Conservation (phyloP, 2,888 invertebrate genomes). For the Stegophylla sp. region DNA sequence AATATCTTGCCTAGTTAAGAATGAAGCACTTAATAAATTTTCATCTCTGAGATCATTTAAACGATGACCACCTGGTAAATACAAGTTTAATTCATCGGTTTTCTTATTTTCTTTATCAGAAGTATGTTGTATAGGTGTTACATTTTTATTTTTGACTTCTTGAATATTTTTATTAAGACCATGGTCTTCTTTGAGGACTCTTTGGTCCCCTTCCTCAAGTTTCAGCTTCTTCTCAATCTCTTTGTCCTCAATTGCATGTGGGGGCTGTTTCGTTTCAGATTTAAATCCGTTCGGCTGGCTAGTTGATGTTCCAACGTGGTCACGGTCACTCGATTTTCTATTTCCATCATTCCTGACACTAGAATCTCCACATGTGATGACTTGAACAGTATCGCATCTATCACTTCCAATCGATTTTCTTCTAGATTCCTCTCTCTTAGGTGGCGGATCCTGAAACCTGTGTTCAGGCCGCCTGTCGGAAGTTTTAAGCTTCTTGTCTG, state of each 20-base stretch:
- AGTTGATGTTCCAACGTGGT: constrained; percentile 65
- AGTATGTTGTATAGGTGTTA: constrained; percentile 36
- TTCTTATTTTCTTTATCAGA: constrained; percentile 58
- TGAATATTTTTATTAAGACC: constrained; percentile 49
- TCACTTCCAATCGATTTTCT: constrained; percentile 67
- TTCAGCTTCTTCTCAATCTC: constrained; percentile 58
- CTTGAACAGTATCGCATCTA: constrained; percentile 71
- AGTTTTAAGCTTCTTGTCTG: constrained; percentile 84
- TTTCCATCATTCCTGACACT: constrained; percentile 64
- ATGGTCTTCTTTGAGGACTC: constrained; percentile 54
- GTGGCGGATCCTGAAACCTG: constrained; percentile 75
- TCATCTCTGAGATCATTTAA: constrained; percentile 58
- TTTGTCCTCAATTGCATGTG: constrained; percentile 60
- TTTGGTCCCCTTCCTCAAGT: constrained; percentile 37
- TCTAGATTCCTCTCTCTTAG: constrained; percentile 78
- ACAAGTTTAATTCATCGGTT: constrained; percentile 54
- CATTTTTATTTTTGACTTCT: constrained; percentile 44
- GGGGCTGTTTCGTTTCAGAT: constrained; percentile 60
- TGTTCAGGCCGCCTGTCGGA: constrained; percentile 79
- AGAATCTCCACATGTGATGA: constrained; percentile 72
- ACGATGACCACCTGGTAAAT: constrained; percentile 54
- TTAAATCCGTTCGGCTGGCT: constrained; percentile 62
- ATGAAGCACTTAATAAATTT: constrained; percentile 51
- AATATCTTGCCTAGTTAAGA: constrained; percentile 55
- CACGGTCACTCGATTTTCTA: constrained; percentile 67